Percentiles rank a stretch among this genome's conserved stretches.
These are phyloP conservation scores for Terrapene triunguis DNA, from an alignment of 2,113 vertebrate genomes.

Conservation along the genomic window DNA sequence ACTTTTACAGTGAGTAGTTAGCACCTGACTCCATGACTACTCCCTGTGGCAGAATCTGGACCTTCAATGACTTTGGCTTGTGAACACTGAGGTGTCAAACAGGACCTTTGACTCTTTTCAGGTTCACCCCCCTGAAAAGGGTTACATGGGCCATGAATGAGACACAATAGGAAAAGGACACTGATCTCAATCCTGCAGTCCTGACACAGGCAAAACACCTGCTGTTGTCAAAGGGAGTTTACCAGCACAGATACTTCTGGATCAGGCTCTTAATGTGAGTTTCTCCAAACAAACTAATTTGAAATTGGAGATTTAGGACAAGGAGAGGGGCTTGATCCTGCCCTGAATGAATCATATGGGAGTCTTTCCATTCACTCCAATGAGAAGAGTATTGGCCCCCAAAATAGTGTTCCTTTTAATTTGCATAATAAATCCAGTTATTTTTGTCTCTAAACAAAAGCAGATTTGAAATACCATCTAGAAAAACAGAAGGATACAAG, in stretches of 20 bases:
- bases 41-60: background rate
- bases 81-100: background rate
- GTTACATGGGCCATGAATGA: rapidly evolving
- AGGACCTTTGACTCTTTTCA: background rate
- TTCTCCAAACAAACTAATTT: background rate
- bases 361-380: background rate
- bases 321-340: background rate
- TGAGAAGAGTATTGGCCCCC: background rate
- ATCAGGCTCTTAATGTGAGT: rapidly evolving
- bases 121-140: no score
- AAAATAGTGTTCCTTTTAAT: background rate
- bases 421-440: background rate
- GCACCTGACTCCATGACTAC: no score
- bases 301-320: rapidly evolving
- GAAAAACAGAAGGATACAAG: background rate
- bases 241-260: background rate
- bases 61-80: background rate
- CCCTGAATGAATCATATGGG: rapidly evolving
- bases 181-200: rapidly evolving
- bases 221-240: background rate
- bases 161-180: rapidly evolving
- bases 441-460: background rate
- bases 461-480: background rate
- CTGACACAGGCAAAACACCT: background rate
- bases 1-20: no score